phyloP scores from a whole-genome alignment of 2,113 vertebrate species.

The Conger conger region DNA sequence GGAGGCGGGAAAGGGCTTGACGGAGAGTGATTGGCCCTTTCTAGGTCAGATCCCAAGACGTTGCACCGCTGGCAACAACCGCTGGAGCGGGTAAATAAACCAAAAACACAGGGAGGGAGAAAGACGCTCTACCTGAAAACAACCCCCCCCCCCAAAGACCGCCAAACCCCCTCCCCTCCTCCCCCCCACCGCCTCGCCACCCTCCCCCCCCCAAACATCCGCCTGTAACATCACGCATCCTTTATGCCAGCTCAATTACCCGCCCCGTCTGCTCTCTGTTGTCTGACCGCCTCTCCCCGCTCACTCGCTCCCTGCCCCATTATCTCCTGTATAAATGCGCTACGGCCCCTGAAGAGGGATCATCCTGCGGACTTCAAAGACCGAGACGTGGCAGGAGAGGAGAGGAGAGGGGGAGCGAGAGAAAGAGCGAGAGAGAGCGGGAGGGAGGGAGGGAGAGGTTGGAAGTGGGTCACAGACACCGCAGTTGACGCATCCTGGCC shows the following conservation, averaged over 20 bases:
- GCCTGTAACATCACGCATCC: not conserved
- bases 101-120: not conserved
- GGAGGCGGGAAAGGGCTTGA: constrained; percentile 5
- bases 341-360: constrained; percentile 20
- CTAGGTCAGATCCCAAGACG: constrained; percentile 34
- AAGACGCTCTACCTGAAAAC: not conserved
- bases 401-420: not conserved
- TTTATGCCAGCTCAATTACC: constrained; percentile 12
- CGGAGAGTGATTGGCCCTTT: constrained; percentile 27
- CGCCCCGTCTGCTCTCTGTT: constrained; percentile 3
- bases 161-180: no score
- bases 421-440: constrained; percentile 2
- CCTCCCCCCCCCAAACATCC: no score
- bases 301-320: no score
- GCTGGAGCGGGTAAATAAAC: constrained; percentile 9
- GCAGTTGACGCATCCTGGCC: constrained; percentile 68
- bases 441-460: constrained; percentile 53
- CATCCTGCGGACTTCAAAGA: constrained; percentile 32
- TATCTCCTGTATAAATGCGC: constrained; percentile 21
- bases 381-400: constrained; percentile 12
- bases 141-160: no score
- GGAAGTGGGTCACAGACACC: constrained; percentile 75
- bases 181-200: no score
- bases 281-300: not conserved
- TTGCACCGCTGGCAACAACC: constrained; percentile 16